Evolutionary conservation across 2,113 vertebrate species (phyloP).

Genomic region (Meles meles): DNA sequence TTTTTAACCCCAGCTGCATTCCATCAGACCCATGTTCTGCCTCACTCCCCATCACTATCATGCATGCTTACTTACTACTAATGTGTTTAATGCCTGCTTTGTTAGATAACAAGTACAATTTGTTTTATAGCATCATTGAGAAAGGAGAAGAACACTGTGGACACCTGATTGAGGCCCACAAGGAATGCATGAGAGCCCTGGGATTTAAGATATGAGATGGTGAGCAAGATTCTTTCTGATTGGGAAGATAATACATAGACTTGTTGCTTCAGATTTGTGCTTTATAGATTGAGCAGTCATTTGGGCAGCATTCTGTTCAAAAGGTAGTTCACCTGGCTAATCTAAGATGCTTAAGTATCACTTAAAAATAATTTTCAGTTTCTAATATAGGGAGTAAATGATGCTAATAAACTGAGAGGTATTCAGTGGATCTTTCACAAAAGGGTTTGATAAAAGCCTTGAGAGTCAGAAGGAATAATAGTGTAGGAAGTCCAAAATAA

Average conservation of each 20-base stretch:
- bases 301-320: neutral
- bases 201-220: constrained; percentile 92
- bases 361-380: neutral
- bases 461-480: neutral
- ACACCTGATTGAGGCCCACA: constrained; percentile 95
- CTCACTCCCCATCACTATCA: neutral
- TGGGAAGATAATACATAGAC: neutral
- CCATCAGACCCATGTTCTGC: neutral
- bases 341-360: neutral
- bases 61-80: neutral
- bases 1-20: neutral
- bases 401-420: neutral
- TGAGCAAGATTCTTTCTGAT: constrained; percentile 59
- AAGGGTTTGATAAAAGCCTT: neutral
- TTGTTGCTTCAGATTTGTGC: neutral
- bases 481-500: neutral
- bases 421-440: neutral
- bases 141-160: constrained; percentile 95
- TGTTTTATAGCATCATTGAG: constrained; percentile 92
- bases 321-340: neutral
- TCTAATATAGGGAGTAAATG: neutral
- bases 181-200: constrained; percentile 96
- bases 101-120: constrained; percentile 45
- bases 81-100: neutral
- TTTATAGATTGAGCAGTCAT: neutral